Percentiles rank a stretch among this genome's conserved stretches.
phyloP scores from a whole-genome alignment of 2,797 vertebrate species.

The Thamnophis elegans region DNA sequence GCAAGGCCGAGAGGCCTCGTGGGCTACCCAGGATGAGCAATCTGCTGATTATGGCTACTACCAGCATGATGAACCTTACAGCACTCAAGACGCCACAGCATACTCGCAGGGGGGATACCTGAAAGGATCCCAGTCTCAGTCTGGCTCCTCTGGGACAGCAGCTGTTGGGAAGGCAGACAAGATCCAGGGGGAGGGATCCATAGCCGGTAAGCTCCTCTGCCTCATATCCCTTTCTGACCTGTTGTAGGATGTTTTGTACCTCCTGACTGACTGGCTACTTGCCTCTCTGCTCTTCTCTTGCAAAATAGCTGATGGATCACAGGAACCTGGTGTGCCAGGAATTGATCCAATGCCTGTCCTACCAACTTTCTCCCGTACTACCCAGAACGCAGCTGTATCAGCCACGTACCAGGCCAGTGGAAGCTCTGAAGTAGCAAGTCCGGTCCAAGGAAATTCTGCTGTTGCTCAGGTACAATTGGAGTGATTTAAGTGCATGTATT shows the following conservation, averaged over 20 bases:
- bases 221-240: neutral
- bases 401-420: constrained; percentile 54
- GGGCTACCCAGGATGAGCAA: constrained; percentile 71
- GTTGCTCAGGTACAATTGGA: constrained; percentile 54
- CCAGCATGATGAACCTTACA: constrained; percentile 81
- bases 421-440: constrained; percentile 37
- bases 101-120: constrained; percentile 60
- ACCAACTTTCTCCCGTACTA: constrained; percentile 60
- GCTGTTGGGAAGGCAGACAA: constrained; percentile 70
- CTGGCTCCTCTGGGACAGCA: constrained; percentile 27
- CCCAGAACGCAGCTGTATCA: constrained; percentile 62
- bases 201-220: constrained; percentile 7
- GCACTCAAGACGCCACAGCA: constrained; percentile 59
- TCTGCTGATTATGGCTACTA: constrained; percentile 76
- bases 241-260: neutral
- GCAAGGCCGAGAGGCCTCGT: constrained; percentile 68
- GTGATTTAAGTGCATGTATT: too few relatives aligned
- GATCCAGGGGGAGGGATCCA: constrained; percentile 2
- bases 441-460: constrained; percentile 47
- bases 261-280: neutral
- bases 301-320: constrained; percentile 58
- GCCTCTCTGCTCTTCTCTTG: neutral
- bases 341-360: constrained; percentile 64
- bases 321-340: constrained; percentile 68
- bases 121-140: constrained; percentile 59